Conservation (phyloP, 92 coral and sea anemone species). For the Virgularia gustaviana region DNA sequence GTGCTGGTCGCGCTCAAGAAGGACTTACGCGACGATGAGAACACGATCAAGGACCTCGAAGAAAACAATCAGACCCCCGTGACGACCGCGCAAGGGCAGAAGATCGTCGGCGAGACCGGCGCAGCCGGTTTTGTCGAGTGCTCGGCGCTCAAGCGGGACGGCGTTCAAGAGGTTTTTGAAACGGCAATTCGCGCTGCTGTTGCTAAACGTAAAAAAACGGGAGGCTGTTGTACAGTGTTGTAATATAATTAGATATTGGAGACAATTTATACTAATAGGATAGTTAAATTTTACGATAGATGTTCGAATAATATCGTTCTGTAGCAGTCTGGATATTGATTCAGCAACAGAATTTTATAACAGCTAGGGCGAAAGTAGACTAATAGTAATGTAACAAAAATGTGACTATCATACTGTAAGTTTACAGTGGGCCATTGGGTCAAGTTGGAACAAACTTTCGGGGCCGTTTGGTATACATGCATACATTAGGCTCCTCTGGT, state of each 20-base stretch:
- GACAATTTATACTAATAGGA: too few relatives aligned
- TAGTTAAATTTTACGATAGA: too few relatives aligned
- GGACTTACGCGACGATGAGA: constrained; percentile 25
- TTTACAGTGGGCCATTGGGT: too few relatives aligned
- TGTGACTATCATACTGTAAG: too few relatives aligned
- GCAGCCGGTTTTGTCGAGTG: constrained; percentile 22
- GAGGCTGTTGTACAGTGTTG: constrained; percentile 9
- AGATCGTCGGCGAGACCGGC: constrained; percentile 24
- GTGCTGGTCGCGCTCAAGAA: constrained; percentile 30
- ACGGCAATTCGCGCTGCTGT: constrained; percentile 13
- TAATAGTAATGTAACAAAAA: too few relatives aligned
- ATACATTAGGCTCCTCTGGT: too few relatives aligned
- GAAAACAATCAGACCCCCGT: constrained; percentile 11
- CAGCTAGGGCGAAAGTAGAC: too few relatives aligned
- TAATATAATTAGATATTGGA: not conserved
- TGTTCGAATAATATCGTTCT: too few relatives aligned
- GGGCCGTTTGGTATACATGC: too few relatives aligned
- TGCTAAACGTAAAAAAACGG: not conserved
- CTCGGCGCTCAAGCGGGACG: constrained; percentile 32
- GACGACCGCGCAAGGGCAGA: constrained; percentile 19
- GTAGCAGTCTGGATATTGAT: not conserved
- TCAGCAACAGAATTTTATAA: too few relatives aligned
- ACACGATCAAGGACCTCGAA: not conserved
- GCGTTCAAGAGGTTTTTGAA: constrained; percentile 33
- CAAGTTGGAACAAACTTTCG: too few relatives aligned